Percentiles rank a stretch among this genome's conserved stretches.
Evolutionary conservation across 2,797 vertebrate genomes (phyloP).

Genomic region (Sphaeramia orbicularis): DNA sequence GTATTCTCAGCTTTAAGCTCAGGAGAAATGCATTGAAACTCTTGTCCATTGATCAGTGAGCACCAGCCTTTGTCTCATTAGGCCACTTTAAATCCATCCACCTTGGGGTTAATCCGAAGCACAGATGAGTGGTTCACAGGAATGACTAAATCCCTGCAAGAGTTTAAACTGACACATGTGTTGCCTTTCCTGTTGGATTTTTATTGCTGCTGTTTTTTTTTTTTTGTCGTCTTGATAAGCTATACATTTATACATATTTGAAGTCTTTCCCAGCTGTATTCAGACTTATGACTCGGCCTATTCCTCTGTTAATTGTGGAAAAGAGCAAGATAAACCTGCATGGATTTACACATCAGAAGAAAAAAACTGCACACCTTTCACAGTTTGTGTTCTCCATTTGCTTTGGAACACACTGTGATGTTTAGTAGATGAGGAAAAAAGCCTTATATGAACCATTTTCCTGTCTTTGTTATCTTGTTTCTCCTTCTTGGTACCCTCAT

Average conservation of each 20-base stretch:
- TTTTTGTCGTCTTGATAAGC: neutral
- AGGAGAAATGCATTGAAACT: slow-evolving; percentile 42
- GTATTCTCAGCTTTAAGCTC: slow-evolving; percentile 42
- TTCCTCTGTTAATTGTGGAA: slow-evolving; percentile 14
- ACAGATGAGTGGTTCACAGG: slow-evolving; percentile 68
- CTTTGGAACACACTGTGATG: neutral
- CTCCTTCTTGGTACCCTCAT: neutral
- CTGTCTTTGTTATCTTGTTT: neutral
- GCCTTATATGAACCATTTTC: too few relatives aligned
- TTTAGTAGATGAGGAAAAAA: neutral
- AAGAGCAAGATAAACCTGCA: neutral
- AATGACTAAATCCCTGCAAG: slow-evolving; percentile 62
- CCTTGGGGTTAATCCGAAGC: slow-evolving; percentile 75
- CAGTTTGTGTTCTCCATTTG: neutral
- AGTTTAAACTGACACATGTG: slow-evolving; percentile 26
- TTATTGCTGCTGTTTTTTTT: slow-evolving; percentile 3
- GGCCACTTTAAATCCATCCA: slow-evolving; percentile 72
- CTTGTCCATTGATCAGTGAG: slow-evolving; percentile 60
- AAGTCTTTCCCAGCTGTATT: slow-evolving; percentile 1
- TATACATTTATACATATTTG: neutral
- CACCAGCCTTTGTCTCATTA: slow-evolving; percentile 51
- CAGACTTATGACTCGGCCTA: slow-evolving; percentile 3
- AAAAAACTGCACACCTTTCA: neutral
- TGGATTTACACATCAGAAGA: neutral
- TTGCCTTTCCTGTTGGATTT: neutral